Conservation (phyloP, 2,888 invertebrate species). For the Himalopsyche anomala region DNA sequence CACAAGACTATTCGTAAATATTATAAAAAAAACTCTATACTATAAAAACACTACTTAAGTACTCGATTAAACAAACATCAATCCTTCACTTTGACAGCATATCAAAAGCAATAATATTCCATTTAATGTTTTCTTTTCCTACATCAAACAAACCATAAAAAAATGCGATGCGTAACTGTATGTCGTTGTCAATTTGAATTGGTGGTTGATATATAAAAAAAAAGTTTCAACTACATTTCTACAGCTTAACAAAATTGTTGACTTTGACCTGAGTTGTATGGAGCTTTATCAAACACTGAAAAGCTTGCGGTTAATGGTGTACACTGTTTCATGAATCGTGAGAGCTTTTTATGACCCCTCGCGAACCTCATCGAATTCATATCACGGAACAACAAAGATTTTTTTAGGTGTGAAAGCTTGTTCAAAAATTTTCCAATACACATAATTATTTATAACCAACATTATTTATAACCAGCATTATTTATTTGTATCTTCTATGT, state of each 20-base stretch:
- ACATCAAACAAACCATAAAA: not conserved
- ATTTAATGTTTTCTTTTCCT: not conserved
- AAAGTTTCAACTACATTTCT: not conserved
- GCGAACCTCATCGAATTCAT: too few relatives aligned
- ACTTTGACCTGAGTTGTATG: constrained; percentile 1
- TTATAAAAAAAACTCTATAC: not conserved
- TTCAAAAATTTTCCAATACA: too few relatives aligned
- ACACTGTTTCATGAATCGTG: not conserved
- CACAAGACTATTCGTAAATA: not conserved
- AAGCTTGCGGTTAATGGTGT: not conserved
- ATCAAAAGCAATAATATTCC: not conserved
- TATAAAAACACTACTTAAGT: not conserved
- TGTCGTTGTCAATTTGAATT: not conserved
- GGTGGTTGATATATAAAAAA: not conserved
- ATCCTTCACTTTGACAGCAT: constrained; percentile 30
- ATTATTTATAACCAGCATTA: too few relatives aligned
- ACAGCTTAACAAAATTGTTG: not conserved
- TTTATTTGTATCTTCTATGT: too few relatives aligned
- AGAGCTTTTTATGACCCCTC: constrained; percentile 14
- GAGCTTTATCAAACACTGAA: constrained; percentile 20
- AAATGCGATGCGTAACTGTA: not conserved
- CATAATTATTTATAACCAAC: too few relatives aligned
- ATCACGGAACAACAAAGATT: too few relatives aligned
- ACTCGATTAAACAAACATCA: constrained; percentile 11
- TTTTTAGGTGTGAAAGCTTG: too few relatives aligned